Evolutionary conservation across 1,140 invertebrate genomes (phyloP).

Genomic region (Diorhabda elongata): DNA sequence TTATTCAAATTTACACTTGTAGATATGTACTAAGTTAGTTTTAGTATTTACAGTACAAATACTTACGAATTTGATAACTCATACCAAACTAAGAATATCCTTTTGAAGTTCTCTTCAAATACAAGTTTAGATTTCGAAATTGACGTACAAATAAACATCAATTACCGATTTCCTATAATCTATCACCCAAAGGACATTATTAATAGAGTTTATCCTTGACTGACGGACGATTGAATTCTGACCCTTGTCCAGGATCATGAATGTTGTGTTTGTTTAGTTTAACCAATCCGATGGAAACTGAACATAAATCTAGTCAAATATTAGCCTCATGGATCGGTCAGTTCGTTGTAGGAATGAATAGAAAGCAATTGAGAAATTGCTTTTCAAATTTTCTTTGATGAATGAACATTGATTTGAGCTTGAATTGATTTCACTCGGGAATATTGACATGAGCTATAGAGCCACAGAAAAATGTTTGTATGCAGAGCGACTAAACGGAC

Average conservation of each 20-base stretch:
- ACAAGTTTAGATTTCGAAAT: too few relatives aligned
- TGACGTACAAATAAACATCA: slow-evolving; percentile 3
- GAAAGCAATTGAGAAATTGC: slow-evolving; percentile 5
- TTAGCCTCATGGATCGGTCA: background rate
- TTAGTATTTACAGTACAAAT: too few relatives aligned
- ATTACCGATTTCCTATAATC: slow-evolving; percentile 17
- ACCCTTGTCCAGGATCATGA: slow-evolving; percentile 16
- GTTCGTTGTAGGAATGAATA: background rate
- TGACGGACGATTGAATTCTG: slow-evolving; percentile 18
- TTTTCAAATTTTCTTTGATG: slow-evolving; percentile 11
- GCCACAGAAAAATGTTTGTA: too few relatives aligned
- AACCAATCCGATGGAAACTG: slow-evolving; percentile 18
- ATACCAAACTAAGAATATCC: too few relatives aligned
- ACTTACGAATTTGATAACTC: too few relatives aligned
- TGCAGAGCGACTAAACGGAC: too few relatives aligned
- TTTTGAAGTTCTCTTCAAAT: too few relatives aligned
- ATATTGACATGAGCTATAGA: background rate
- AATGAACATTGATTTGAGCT: background rate
- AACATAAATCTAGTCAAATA: slow-evolving; percentile 7
- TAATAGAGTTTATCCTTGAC: slow-evolving; percentile 17
- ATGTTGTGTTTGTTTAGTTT: slow-evolving; percentile 17
- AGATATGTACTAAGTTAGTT: too few relatives aligned
- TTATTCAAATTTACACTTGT: too few relatives aligned
- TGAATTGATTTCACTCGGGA: background rate
- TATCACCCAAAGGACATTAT: slow-evolving; percentile 13